Percentiles rank a stretch among this genome's conserved stretches.
phyloP scores from a whole-genome alignment of 2,113 vertebrate genomes.

The Terrapene triunguis region DNA sequence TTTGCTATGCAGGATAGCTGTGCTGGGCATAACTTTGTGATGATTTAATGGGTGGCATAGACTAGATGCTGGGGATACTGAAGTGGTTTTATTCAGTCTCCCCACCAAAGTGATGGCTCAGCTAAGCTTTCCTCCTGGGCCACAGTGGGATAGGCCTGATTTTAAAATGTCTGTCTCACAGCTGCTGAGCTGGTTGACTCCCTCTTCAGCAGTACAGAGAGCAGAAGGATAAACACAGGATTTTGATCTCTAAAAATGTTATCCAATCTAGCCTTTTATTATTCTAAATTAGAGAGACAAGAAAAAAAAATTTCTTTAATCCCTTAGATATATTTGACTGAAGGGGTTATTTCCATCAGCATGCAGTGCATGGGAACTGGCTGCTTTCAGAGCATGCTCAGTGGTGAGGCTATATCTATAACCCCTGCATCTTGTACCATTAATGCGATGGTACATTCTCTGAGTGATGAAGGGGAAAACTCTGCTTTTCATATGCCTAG shows the following conservation, averaged over 20 bases:
- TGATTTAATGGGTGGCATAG: neutral
- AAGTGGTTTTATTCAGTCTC: neutral
- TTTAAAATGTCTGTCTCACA: too few relatives aligned
- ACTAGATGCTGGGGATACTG: neutral
- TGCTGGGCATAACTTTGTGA: neutral
- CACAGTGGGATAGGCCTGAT: neutral
- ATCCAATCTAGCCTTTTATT: too few relatives aligned
- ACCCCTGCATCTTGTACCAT: neutral
- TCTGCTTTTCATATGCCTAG: neutral
- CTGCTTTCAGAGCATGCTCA: neutral
- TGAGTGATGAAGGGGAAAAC: accelerated
- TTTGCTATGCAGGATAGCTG: neutral
- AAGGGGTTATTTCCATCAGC: too few relatives aligned
- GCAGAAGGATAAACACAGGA: too few relatives aligned
- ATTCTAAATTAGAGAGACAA: too few relatives aligned
- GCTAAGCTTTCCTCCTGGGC: neutral
- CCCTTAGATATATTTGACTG: too few relatives aligned
- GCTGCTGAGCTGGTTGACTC: too few relatives aligned
- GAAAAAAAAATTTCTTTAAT: too few relatives aligned
- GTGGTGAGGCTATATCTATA: neutral
- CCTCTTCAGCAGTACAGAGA: too few relatives aligned
- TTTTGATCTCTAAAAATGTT: too few relatives aligned
- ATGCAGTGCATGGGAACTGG: too few relatives aligned
- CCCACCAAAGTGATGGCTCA: neutral
- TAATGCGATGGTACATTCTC: neutral